Evolutionary conservation across 2,797 vertebrate species (phyloP).

Genomic region (Myotis daubentonii): DNA sequence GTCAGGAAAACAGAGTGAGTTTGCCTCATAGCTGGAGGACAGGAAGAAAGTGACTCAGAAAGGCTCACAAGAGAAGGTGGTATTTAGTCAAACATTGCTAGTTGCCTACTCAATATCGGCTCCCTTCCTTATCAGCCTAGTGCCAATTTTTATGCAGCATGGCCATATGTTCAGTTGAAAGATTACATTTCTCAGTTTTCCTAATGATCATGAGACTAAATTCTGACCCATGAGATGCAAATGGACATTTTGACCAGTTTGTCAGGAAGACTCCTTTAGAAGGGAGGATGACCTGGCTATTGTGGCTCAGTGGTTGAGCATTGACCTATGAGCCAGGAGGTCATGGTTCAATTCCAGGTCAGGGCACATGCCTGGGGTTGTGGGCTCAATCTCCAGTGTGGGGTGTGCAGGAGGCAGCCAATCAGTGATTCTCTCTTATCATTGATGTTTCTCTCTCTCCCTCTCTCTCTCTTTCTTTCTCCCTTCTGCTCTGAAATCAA

Average conservation of each 20-base stretch:
- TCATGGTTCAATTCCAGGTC: too few relatives aligned
- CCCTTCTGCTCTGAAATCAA: too few relatives aligned
- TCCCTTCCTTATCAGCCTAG: background rate
- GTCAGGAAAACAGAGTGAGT: background rate
- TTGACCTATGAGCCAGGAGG: too few relatives aligned
- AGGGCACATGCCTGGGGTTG: too few relatives aligned
- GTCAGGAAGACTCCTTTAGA: background rate
- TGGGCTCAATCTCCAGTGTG: too few relatives aligned
- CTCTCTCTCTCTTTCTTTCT: too few relatives aligned
- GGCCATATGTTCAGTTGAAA: background rate
- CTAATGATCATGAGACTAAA: background rate
- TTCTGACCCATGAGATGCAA: background rate
- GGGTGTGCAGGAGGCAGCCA: too few relatives aligned
- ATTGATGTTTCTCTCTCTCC: too few relatives aligned
- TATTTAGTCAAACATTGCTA: background rate
- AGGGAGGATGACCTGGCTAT: too few relatives aligned
- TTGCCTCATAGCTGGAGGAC: background rate
- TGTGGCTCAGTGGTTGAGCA: too few relatives aligned
- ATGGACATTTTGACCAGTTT: background rate
- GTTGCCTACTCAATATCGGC: background rate
- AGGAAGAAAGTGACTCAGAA: background rate
- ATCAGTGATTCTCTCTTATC: too few relatives aligned
- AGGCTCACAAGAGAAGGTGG: background rate
- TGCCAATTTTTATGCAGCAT: background rate
- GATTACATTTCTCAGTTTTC: background rate